phyloP scores from a whole-genome alignment of 1,140 invertebrate genomes.

The Anastrepha ludens region DNA sequence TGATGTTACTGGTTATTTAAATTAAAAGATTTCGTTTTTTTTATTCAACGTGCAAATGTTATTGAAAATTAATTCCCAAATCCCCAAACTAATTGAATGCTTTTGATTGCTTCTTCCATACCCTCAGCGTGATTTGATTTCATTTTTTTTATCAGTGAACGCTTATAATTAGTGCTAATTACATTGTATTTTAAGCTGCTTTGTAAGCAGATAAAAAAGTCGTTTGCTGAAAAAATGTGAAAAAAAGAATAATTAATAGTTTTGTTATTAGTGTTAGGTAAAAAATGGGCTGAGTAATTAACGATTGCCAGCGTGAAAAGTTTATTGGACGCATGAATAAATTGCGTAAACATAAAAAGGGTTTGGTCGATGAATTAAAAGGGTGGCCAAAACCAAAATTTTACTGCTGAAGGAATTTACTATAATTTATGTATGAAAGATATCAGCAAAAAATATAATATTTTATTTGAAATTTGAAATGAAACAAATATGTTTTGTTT shows the following conservation, averaged over 20 bases:
- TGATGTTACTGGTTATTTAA: too few relatives aligned
- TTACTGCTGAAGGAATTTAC: not conserved
- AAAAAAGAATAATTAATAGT: conserved; percentile 3
- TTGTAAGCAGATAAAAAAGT: not conserved
- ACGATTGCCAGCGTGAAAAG: not conserved
- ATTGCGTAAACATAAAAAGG: not conserved
- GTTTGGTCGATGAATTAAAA: not conserved
- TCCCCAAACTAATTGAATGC: conserved; percentile 8
- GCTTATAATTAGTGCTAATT: conserved; percentile 32
- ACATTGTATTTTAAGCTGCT: conserved; percentile 19
- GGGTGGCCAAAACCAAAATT: not conserved
- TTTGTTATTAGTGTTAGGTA: not conserved
- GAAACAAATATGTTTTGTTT: too few relatives aligned
- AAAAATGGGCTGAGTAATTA: not conserved
- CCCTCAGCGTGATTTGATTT: not conserved
- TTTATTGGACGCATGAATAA: too few relatives aligned
- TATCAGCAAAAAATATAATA: too few relatives aligned
- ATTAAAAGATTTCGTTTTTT: too few relatives aligned
- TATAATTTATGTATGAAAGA: too few relatives aligned
- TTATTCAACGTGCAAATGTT: not conserved
- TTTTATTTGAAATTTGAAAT: too few relatives aligned
- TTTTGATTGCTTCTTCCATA: conserved; percentile 12
- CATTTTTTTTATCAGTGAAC: conserved; percentile 13
- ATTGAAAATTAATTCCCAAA: conserved; percentile 6
- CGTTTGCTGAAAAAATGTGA: not conserved